phyloP scores from a whole-genome alignment of 2,888 invertebrate species.

The Drymonia ruficornis region DNA sequence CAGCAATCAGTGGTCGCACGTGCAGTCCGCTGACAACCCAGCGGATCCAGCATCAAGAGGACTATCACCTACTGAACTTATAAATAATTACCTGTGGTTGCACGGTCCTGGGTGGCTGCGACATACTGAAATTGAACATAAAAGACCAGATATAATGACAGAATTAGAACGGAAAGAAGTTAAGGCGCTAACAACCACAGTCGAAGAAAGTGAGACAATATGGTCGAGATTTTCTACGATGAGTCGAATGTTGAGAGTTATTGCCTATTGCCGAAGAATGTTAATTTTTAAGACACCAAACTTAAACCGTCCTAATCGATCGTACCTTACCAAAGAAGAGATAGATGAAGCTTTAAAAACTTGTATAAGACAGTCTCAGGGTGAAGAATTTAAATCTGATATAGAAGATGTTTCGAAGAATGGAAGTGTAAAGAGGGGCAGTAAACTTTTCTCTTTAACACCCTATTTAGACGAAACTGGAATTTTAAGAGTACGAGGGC shows the following conservation, averaged over 20 bases:
- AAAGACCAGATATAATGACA: neutral
- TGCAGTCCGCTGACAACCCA: neutral
- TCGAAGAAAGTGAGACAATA: neutral
- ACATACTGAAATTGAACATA: neutral
- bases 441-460: no score
- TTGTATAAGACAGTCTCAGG: neutral
- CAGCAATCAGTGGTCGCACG: neutral
- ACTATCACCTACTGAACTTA: neutral
- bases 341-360: neutral
- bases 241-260: neutral
- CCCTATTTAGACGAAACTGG: no score
- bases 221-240: neutral
- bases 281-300: neutral
- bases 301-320: neutral
- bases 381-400: slow-evolving; percentile 1
- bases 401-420: no score
- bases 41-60: neutral
- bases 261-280: neutral
- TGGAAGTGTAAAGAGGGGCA: no score
- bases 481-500: no score
- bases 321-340: neutral
- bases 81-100: neutral
- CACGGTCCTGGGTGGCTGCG: neutral
- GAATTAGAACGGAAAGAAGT: neutral
- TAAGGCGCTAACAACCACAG: neutral